These are phyloP conservation scores for Cygnus atratus DNA, from an alignment of 2,113 vertebrate species.

Conservation along the genomic window DNA sequence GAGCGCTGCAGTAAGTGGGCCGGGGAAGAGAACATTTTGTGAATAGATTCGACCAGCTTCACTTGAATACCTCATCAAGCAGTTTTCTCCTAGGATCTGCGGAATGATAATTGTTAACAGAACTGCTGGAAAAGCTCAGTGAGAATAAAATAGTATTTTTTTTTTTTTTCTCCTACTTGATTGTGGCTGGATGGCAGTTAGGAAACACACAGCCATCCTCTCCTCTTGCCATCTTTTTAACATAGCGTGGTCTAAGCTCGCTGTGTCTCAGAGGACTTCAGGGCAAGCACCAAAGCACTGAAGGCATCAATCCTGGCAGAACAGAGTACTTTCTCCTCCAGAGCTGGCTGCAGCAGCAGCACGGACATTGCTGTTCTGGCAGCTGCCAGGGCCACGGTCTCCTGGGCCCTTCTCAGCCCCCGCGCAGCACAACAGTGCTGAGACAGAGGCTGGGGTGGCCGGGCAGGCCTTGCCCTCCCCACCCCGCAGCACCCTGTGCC, in stretches of 20 bases:
- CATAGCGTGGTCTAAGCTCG: neutral
- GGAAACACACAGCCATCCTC: neutral
- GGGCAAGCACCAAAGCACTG: neutral
- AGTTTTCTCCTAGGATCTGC: neutral
- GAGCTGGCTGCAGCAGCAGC: neutral
- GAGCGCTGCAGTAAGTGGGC: neutral
- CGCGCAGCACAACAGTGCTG: neutral
- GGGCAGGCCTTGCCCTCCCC: neutral
- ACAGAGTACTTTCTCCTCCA: neutral
- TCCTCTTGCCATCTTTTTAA: neutral
- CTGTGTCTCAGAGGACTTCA: neutral
- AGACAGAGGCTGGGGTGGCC: too few relatives aligned
- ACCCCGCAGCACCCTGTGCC: neutral
- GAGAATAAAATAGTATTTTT: neutral
- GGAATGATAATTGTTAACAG: neutral
- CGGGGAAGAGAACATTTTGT: neutral
- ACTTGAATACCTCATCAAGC: neutral
- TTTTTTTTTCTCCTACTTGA: neutral
- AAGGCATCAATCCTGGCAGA: neutral
- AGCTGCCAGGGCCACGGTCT: neutral
- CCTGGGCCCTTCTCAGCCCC: rapidly evolving
- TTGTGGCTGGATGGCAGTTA: neutral
- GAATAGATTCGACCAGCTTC: neutral
- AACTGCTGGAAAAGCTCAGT: neutral
- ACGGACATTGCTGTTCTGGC: neutral